Conservation (phyloP, 1,140 invertebrate species). For the Trichoplusia ni region DNA sequence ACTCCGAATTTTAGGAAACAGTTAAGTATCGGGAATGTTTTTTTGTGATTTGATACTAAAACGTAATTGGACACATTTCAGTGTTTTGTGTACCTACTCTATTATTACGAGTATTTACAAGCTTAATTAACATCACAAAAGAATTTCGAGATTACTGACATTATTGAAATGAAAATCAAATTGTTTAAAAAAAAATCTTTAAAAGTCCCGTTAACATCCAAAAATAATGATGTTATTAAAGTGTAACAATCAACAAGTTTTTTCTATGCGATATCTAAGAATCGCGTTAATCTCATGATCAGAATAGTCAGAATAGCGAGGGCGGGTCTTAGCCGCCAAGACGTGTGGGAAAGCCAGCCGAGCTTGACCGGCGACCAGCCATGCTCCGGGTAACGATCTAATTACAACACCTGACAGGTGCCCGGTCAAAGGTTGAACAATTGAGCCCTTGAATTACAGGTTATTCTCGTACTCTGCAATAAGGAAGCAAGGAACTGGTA, state of each 20-base stretch:
- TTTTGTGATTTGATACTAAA: background rate
- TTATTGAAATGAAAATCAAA: too few relatives aligned
- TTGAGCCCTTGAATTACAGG: conserved; percentile 23
- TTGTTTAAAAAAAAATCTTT: too few relatives aligned
- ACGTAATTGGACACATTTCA: too few relatives aligned
- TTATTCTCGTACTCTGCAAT: conserved; percentile 29
- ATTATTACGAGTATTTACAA: too few relatives aligned
- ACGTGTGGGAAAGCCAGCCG: conserved; percentile 66
- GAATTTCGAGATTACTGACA: too few relatives aligned
- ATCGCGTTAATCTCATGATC: conserved; percentile 48
- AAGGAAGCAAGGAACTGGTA: conserved; percentile 22
- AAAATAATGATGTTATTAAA: conserved; percentile 25
- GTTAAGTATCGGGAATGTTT: background rate
- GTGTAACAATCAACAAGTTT: background rate
- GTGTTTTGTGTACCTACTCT: too few relatives aligned
- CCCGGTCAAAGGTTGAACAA: conserved; percentile 55
- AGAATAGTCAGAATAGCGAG: conserved; percentile 35
- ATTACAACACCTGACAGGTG: conserved; percentile 56
- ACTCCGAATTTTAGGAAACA: background rate
- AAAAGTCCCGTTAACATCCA: conserved; percentile 2
- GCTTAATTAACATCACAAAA: too few relatives aligned
- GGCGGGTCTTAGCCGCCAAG: conserved; percentile 37
- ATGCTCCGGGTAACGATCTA: conserved; percentile 56
- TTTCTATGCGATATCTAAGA: conserved; percentile 23
- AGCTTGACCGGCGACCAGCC: conserved; percentile 51